phyloP scores from a whole-genome alignment of 1,140 invertebrate species.

The Drosophila mauritiana region DNA sequence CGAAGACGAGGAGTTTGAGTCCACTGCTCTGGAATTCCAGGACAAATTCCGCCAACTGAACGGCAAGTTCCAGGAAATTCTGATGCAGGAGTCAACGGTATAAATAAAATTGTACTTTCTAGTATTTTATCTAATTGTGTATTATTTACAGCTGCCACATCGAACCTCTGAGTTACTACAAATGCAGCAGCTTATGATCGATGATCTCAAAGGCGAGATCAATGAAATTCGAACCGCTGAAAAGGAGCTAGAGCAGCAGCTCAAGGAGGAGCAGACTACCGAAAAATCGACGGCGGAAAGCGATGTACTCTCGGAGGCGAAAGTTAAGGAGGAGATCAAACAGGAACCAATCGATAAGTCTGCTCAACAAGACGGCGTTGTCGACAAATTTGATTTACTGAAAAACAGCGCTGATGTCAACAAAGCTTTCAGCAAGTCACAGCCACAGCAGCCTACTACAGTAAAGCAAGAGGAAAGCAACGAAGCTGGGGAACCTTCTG shows the following conservation, averaged over 20 bases:
- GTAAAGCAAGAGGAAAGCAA: slow-evolving; percentile 53
- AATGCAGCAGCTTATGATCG: slow-evolving; percentile 77
- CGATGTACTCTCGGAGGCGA: slow-evolving; percentile 20
- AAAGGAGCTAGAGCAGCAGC: slow-evolving; percentile 59
- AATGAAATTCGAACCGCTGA: slow-evolving; percentile 63
- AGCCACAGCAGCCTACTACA: neutral
- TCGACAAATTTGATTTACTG: slow-evolving; percentile 74
- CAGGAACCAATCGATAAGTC: slow-evolving; percentile 56
- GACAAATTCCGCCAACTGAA: slow-evolving; percentile 91
- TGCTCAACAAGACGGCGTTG: slow-evolving; percentile 16
- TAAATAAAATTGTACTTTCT: slow-evolving; percentile 45
- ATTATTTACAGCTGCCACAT: slow-evolving; percentile 65
- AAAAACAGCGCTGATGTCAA: slow-evolving; percentile 76
- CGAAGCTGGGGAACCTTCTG: slow-evolving; percentile 25
- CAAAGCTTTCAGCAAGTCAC: slow-evolving; percentile 52
- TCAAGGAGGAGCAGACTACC: slow-evolving; percentile 42
- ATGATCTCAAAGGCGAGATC: slow-evolving; percentile 73
- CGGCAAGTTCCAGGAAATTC: slow-evolving; percentile 91
- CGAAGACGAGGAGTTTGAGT: slow-evolving; percentile 92
- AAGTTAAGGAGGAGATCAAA: slow-evolving; percentile 77
- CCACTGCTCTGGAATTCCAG: slow-evolving; percentile 89
- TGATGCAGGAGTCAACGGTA: slow-evolving; percentile 94
- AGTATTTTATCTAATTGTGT: neutral
- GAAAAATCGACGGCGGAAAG: slow-evolving; percentile 1
- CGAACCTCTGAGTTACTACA: slow-evolving; percentile 76